Percentiles rank a stretch among this genome's conserved stretches.
Conservation (phyloP, 2,113 vertebrate genomes). For the Propithecus coquereli region DNA sequence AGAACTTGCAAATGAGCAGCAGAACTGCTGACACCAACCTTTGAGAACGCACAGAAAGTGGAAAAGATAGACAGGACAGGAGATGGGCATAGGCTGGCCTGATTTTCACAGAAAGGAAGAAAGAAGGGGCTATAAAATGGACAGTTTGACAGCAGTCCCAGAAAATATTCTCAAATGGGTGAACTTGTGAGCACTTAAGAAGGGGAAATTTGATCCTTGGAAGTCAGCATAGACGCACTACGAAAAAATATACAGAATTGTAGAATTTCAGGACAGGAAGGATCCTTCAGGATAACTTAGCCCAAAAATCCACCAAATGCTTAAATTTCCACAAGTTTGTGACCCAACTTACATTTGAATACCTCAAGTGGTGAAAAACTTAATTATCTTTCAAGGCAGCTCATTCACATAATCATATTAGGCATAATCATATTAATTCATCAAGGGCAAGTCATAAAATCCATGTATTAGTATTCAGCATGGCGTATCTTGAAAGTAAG, state of each 20-base stretch:
- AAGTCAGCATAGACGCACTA: background rate
- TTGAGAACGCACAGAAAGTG: background rate
- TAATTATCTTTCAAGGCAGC: background rate
- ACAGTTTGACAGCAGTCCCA: background rate
- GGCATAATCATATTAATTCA: background rate
- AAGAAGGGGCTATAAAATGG: background rate
- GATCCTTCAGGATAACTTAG: background rate
- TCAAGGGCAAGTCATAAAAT: background rate
- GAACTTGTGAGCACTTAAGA: background rate
- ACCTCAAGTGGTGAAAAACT: background rate
- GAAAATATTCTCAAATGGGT: background rate
- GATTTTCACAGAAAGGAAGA: background rate
- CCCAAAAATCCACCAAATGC: background rate
- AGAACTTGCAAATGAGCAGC: background rate
- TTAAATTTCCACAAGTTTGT: background rate
- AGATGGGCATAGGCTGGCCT: background rate
- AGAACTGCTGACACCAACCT: background rate
- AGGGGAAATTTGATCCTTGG: background rate
- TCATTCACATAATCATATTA: background rate
- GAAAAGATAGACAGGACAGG: background rate
- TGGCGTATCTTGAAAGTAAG: background rate
- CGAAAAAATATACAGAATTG: background rate
- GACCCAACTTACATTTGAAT: background rate
- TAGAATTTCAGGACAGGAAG: background rate
- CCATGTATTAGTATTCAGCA: background rate